These are phyloP conservation scores for Junco hyemalis DNA, from an alignment of 2,113 vertebrate genomes.

Conservation along the genomic window DNA sequence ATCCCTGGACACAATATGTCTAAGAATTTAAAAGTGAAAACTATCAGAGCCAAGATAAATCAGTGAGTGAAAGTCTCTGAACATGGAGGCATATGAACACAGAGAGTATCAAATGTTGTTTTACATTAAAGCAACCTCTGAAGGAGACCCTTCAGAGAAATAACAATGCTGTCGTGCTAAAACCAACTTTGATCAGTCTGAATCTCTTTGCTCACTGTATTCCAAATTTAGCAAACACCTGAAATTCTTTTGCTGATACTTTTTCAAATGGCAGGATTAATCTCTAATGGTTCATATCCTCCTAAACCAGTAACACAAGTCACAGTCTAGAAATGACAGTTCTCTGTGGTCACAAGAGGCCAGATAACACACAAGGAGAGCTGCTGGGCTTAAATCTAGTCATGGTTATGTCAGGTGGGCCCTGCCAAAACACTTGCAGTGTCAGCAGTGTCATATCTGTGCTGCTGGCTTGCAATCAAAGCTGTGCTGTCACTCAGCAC, in stretches of 20 bases:
- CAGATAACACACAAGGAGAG: background rate
- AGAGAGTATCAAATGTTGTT: background rate
- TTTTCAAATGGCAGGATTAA: background rate
- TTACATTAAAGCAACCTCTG: background rate
- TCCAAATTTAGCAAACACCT: background rate
- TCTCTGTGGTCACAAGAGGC: background rate
- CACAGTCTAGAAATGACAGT: background rate
- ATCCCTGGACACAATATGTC: background rate
- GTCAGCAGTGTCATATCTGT: background rate
- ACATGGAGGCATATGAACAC: rapidly evolving
- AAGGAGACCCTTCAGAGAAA: background rate
- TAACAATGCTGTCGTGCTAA: background rate
- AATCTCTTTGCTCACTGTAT: background rate
- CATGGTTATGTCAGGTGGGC: background rate
- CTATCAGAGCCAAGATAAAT: background rate
- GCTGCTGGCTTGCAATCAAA: background rate
- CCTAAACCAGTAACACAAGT: background rate
- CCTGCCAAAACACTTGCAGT: background rate
- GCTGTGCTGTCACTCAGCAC: background rate
- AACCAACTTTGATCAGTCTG: background rate
- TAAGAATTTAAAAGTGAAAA: background rate
- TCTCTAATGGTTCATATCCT: background rate
- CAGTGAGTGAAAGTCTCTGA: background rate
- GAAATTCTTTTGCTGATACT: background rate
- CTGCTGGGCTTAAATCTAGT: background rate